Conservation (phyloP, 1,140 invertebrate genomes). For the Lysiphlebus fabarum region DNA sequence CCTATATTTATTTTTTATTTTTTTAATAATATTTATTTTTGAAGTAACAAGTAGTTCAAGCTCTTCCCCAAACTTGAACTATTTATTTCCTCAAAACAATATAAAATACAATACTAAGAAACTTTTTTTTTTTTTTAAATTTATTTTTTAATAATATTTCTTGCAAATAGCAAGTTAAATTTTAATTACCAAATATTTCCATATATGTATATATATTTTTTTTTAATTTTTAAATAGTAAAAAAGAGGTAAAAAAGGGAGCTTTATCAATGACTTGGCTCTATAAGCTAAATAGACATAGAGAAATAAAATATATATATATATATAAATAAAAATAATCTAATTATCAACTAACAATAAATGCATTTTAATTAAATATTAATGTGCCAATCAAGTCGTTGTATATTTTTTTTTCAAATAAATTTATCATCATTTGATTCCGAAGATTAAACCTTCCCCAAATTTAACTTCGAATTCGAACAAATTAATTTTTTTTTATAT, state of each 20-base stretch:
- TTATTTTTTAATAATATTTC: neutral
- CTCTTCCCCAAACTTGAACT: constrained; percentile 36
- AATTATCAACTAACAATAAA: constrained; percentile 5
- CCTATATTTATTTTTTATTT: too few species aligned
- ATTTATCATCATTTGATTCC: constrained; percentile 25
- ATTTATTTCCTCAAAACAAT: constrained; percentile 15
- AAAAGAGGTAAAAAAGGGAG: constrained; percentile 30
- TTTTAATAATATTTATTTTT: neutral
- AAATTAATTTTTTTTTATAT: neutral
- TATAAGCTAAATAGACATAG: constrained; percentile 26
- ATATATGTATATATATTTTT: constrained; percentile 4
- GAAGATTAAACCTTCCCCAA: constrained; percentile 51
- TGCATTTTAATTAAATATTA: too few species aligned
- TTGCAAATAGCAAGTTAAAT: neutral
- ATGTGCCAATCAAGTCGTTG: constrained; percentile 8
- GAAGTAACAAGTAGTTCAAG: constrained; percentile 27
- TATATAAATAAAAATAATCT: neutral
- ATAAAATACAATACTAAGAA: neutral
- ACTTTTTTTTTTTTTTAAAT: neutral
- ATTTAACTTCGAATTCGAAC: constrained; percentile 43
- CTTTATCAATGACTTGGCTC: constrained; percentile 28
- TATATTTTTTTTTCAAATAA: constrained; percentile 13
- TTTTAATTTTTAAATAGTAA: constrained; percentile 23
- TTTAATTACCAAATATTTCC: too few species aligned
- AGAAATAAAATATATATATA: neutral